phyloP scores from a whole-genome alignment of 2,888 invertebrate genomes.

The Cryptocephalus primarius region DNA sequence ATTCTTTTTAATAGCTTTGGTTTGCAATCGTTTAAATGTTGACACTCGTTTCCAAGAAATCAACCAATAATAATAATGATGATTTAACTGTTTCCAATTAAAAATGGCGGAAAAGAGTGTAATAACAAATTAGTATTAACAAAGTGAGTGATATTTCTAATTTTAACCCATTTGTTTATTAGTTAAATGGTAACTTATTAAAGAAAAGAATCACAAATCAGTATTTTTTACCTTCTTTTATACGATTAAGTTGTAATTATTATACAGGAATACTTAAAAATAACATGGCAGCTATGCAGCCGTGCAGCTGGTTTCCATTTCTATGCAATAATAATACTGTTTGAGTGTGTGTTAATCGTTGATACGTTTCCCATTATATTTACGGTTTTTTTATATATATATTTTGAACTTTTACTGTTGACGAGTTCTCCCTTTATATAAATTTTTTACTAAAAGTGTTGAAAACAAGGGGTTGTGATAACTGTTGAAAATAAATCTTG shows the following conservation, averaged over 20 bases:
- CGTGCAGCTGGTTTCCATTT: slow-evolving; percentile 8
- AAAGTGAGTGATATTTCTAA: slow-evolving; percentile 35
- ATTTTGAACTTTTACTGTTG: slow-evolving; percentile 6
- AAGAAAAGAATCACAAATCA: slow-evolving; percentile 25
- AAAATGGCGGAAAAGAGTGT: neutral
- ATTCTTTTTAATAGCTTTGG: slow-evolving; percentile 6
- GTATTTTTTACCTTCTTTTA: slow-evolving; percentile 36
- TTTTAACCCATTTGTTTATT: slow-evolving; percentile 16
- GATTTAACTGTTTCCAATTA: neutral
- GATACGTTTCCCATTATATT: slow-evolving; percentile 3
- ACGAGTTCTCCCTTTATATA: slow-evolving; percentile 2
- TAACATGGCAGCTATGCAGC: slow-evolving; percentile 21
- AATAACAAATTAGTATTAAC: slow-evolving; percentile 33
- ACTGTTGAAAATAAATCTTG: slow-evolving; percentile 11
- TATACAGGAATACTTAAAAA: slow-evolving; percentile 14
- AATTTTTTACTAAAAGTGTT: slow-evolving; percentile 6
- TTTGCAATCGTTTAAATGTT: neutral
- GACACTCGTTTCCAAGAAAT: too few relatives aligned
- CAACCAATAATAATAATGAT: neutral
- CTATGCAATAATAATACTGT: slow-evolving; percentile 1
- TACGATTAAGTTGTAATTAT: slow-evolving; percentile 2
- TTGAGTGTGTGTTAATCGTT: neutral
- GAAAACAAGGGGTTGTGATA: slow-evolving; percentile 22
- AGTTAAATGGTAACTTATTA: slow-evolving; percentile 20
- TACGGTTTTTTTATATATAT: slow-evolving; percentile 4